Percentiles rank a stretch among this genome's conserved stretches.
These are phyloP conservation scores for Caenorhabditis imperialis DNA, from an alignment of 2,888 invertebrate genomes.

Conservation along the genomic window DNA sequence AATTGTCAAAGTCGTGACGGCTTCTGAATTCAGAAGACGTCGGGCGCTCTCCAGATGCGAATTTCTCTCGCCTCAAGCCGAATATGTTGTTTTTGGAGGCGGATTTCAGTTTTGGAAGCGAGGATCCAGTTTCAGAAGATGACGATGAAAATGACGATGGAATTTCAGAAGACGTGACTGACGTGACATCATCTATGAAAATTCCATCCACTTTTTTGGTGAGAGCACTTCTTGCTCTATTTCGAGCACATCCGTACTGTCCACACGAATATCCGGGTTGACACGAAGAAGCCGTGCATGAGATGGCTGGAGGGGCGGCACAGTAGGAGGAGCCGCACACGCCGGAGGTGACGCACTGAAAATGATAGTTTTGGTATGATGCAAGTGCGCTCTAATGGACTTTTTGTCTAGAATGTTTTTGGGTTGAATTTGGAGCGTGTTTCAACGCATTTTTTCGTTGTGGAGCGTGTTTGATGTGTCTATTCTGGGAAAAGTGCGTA, in stretches of 20 bases:
- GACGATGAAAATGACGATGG: too few species aligned
- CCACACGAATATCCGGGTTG: slow-evolving; percentile 76
- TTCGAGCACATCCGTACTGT: slow-evolving; percentile 76
- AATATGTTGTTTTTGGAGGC: slow-evolving; percentile 48
- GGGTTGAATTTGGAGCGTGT: too few species aligned
- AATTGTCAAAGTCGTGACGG: slow-evolving; percentile 45
- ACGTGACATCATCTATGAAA: slow-evolving; percentile 57
- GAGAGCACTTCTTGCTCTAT: slow-evolving; percentile 70
- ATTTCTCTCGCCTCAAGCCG: slow-evolving; percentile 53
- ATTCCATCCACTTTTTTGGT: slow-evolving; percentile 72
- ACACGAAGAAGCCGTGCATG: slow-evolving; percentile 63
- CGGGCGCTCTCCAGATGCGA: not conserved
- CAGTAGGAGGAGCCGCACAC: slow-evolving; percentile 71
- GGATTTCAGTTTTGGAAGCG: slow-evolving; percentile 32
- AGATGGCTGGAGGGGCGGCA: slow-evolving; percentile 61
- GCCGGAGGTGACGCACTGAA: slow-evolving; percentile 69
- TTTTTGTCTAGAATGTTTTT: too few species aligned
- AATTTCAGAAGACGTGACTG: not conserved
- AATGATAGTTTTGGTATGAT: not conserved
- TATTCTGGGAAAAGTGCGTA: too few species aligned
- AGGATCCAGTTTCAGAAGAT: slow-evolving; percentile 1
- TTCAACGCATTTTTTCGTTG: too few species aligned
- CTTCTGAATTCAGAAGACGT: not conserved
- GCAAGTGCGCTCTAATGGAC: not conserved
- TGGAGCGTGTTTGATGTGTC: too few species aligned